Evolutionary conservation across 1,140 invertebrate species (phyloP), one percentile per base, ranked within the genome.

Genomic region (Brachionus paranguensis): DNA sequence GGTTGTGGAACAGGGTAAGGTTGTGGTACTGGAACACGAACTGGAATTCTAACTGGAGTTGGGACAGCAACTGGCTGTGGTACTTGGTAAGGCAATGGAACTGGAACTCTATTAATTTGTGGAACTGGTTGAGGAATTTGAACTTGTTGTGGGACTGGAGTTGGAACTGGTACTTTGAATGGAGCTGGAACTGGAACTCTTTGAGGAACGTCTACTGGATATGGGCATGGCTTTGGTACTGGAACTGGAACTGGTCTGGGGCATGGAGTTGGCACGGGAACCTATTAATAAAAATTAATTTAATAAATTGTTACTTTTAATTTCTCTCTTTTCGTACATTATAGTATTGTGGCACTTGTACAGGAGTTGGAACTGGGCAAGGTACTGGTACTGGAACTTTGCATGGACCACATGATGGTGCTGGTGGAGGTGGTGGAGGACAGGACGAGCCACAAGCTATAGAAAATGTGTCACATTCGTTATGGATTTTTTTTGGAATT

Each of bases 91-190:
- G 8, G 17, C 12, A 76, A 12, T 76, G n/a, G 43, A 50, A 76
- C 72, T 76, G 24, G 72, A 24, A 50, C 45, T 60, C 47, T 45
- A 45, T 76, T 27, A 2, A 47, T 47, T 24, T 50, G 20, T 50
- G 72, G 72, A 50, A 76, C 72, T 76, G 72, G 72, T 76, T 27
- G 20, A 47, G 43, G 41, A 27, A 47, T 24, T 76, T 29, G 72
- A 47, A 50, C n/a, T 53, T 43, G 72, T 12, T 20, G n/a, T 53
- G 65, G 20, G 0, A 60, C 53, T 70, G 65, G 65, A 1, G 37
- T 41, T 70, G 72, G 72, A 76, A 76, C 72, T 50, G 72, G 72
- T 27, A 72, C 68, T 72, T 12, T 41, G n/a, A 76, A 45, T 53
- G 72, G 72, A 27, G 12, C 11, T 76, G 17, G 72, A 47, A 47